These are phyloP conservation scores for Muscidifurax raptorellus DNA, from an alignment of 1,140 invertebrate genomes.

Conservation along the genomic window DNA sequence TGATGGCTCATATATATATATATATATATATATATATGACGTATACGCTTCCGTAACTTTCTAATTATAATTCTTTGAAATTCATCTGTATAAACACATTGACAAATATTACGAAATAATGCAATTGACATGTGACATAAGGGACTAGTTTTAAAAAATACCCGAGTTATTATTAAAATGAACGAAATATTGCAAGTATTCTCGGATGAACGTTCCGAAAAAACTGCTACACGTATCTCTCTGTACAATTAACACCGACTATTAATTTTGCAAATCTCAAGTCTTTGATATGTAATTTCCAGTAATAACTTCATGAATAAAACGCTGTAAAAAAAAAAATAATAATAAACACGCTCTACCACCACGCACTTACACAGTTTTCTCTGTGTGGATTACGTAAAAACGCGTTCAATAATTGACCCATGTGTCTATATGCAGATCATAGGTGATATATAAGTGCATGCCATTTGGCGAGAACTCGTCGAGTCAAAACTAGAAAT, in stretches of 20 bases:
- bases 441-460: not conserved
- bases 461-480: constrained; percentile 2
- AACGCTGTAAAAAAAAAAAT: not conserved
- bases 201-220: not conserved
- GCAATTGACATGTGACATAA: too few relatives aligned
- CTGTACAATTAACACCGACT: constrained; percentile 14
- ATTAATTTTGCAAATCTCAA: constrained; percentile 41
- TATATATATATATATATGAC: too few relatives aligned
- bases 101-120: too few relatives aligned
- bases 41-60: too few relatives aligned
- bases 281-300: not conserved
- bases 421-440: not conserved
- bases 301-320: not conserved
- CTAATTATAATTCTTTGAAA: too few relatives aligned
- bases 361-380: not conserved
- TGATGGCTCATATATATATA: too few relatives aligned
- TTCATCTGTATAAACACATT: too few relatives aligned
- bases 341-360: not conserved
- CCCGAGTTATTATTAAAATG: too few relatives aligned
- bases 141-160: too few relatives aligned
- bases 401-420: not conserved
- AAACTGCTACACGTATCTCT: not conserved
- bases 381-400: constrained; percentile 22
- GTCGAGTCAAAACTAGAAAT: too few relatives aligned
- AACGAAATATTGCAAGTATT: too few relatives aligned